phyloP scores from a whole-genome alignment of 92 coral and sea anemone species.

The Paramuricea clavata region DNA sequence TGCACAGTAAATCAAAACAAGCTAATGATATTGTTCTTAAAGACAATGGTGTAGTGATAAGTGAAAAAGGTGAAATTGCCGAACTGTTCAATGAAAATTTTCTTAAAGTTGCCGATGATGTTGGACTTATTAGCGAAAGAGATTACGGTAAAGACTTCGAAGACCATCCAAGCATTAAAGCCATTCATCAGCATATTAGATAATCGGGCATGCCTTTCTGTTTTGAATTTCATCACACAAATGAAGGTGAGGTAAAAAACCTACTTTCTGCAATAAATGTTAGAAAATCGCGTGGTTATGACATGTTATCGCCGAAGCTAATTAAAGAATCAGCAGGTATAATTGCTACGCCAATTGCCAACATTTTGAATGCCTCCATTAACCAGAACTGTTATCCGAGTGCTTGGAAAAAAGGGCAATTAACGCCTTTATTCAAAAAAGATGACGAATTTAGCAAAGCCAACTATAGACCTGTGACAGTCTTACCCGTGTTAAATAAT shows the following conservation, averaged over 20 bases:
- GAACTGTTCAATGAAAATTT: conserved; percentile 52
- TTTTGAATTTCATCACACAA: conserved; percentile 43
- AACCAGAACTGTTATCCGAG: conserved; percentile 39
- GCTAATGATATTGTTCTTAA: conserved; percentile 52
- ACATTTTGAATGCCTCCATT: conserved; percentile 49
- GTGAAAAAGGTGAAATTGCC: conserved; percentile 32
- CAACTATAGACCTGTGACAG: conserved; percentile 60
- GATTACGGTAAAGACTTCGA: not conserved
- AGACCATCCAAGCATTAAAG: conserved; percentile 48
- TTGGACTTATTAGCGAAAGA: not conserved
- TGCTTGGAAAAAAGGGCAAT: conserved; percentile 60
- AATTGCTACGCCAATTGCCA: conserved; percentile 52
- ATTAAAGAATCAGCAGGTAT: conserved; percentile 58
- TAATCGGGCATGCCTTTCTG: not conserved
- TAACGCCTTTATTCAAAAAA: conserved; percentile 52
- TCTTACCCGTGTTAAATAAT: conserved; percentile 54
- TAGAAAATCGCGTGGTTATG: conserved; percentile 60
- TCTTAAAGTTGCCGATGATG: conserved; percentile 11
- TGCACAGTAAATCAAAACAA: conserved; percentile 49
- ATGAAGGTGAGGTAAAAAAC: conserved; percentile 43
- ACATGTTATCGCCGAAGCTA: conserved; percentile 50
- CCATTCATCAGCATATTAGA: conserved; percentile 38
- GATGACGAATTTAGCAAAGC: conserved; percentile 35
- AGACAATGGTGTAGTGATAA: conserved; percentile 32
- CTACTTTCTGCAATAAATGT: conserved; percentile 19